Evolutionary conservation across 2,888 invertebrate species (phyloP).

Genomic region (Lasiommata megera): DNA sequence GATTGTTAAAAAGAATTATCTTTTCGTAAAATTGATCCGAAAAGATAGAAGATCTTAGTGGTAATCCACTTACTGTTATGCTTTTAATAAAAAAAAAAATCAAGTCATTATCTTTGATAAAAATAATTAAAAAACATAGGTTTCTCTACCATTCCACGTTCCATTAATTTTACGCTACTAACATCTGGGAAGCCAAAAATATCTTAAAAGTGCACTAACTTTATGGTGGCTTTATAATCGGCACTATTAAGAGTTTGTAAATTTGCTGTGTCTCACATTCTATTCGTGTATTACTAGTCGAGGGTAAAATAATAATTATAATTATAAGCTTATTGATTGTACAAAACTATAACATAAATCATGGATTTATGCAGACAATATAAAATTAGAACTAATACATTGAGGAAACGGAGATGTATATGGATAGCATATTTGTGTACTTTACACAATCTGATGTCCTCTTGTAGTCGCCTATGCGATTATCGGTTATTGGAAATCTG

Average conservation of each 20-base stretch:
- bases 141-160: background rate
- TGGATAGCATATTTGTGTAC: conserved; percentile 23
- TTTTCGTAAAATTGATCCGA: background rate
- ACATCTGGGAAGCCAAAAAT: conserved; percentile 23
- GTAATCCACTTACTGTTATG: background rate
- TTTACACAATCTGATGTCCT: background rate
- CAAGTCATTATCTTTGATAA: background rate
- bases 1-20: background rate
- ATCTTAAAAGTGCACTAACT: conserved; percentile 36
- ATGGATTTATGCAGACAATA: conserved; percentile 36
- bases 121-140: background rate
- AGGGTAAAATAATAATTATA: conserved; percentile 17
- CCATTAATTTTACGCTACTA: conserved; percentile 18
- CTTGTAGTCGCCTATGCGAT: conserved; percentile 2
- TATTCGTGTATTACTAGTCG: conserved; percentile 34
- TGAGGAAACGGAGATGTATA: conserved; percentile 28
- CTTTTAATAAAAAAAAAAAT: background rate
- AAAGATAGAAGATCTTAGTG: background rate
- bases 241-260: conserved; percentile 31
- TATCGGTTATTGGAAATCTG: conserved; percentile 19
- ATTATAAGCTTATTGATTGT: conserved; percentile 21
- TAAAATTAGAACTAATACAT: conserved; percentile 26
- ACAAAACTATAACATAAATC: conserved; percentile 28
- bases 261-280: conserved; percentile 14
- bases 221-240: conserved; percentile 39